Conservation (phyloP, 2,888 invertebrate genomes). For the Perithous albicinctus region DNA sequence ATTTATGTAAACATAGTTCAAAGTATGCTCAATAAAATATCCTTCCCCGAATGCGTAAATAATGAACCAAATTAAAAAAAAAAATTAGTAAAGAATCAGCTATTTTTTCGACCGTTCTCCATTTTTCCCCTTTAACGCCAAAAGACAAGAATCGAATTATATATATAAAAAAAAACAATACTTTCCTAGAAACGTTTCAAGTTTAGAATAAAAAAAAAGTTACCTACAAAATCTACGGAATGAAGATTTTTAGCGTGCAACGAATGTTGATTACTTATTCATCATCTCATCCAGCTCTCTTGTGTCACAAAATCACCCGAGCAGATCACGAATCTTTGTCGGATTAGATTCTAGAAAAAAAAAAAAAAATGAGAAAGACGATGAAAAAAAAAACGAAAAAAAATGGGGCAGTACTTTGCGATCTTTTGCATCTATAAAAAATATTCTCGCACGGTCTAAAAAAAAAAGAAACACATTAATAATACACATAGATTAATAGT, state of each 20-base stretch:
- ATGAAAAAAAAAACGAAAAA: not conserved
- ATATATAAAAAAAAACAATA: no score
- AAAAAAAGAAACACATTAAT: no score
- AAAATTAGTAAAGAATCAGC: no score
- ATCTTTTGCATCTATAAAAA: slow-evolving; percentile 36
- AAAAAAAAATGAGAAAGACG: not conserved
- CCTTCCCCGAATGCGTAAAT: no score
- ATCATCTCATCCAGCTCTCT: not conserved
- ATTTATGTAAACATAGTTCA: no score
- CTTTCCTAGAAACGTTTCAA: slow-evolving; percentile 9
- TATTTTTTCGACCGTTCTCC: no score
- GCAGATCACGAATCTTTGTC: not conserved
- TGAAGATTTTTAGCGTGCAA: slow-evolving; percentile 5
- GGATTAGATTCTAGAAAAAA: not conserved
- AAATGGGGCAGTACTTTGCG: slow-evolving; percentile 38
- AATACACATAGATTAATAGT: slow-evolving; percentile 22
- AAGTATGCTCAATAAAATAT: no score
- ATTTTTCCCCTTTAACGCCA: no score
- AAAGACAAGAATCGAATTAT: no score
- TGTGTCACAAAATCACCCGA: slow-evolving; percentile 27
- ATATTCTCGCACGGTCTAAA: slow-evolving; percentile 39
- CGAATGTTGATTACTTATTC: slow-evolving; percentile 28
- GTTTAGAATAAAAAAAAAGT: no score
- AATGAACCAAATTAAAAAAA: no score
- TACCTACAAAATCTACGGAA: not conserved